These are phyloP conservation scores for Bombus sylvicola DNA, from an alignment of 1,140 invertebrate genomes.

Conservation along the genomic window DNA sequence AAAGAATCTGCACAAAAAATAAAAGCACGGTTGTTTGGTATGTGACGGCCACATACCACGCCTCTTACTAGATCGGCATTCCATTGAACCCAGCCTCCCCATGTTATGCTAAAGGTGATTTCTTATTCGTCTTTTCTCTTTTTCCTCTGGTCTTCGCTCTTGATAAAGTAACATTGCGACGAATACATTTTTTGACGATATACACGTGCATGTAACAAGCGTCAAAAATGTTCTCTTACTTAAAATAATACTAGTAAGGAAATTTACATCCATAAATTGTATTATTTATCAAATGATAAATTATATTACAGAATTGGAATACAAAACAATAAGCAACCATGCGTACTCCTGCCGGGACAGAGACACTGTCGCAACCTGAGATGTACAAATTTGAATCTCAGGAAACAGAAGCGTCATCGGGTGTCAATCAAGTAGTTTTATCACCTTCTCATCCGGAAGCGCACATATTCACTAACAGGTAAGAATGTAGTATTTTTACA, in stretches of 20 bases:
- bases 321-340: constrained; percentile 56
- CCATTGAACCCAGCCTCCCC: constrained; percentile 56
- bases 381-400: constrained; percentile 70
- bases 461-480: constrained; percentile 79
- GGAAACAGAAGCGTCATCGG: constrained; percentile 62
- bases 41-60: constrained; percentile 69
- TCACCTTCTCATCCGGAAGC: constrained; percentile 74
- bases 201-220: neutral
- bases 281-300: neutral
- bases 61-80: constrained; percentile 74
- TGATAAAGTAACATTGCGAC: constrained; percentile 1
- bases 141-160: constrained; percentile 17
- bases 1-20: constrained; percentile 50
- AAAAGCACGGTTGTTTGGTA: constrained; percentile 62
- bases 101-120: constrained; percentile 52
- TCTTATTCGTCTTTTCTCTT: constrained; percentile 44
- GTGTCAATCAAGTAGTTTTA: constrained; percentile 71
- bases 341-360: constrained; percentile 75
- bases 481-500: constrained; percentile 33
- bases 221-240: neutral
- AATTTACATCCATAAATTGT: neutral
- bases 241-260: neutral
- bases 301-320: constrained; percentile 29
- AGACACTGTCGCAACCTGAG: constrained; percentile 71
- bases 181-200: neutral